phyloP scores from a whole-genome alignment of 2,888 invertebrate species.

The Ferdinandea cuprea region DNA sequence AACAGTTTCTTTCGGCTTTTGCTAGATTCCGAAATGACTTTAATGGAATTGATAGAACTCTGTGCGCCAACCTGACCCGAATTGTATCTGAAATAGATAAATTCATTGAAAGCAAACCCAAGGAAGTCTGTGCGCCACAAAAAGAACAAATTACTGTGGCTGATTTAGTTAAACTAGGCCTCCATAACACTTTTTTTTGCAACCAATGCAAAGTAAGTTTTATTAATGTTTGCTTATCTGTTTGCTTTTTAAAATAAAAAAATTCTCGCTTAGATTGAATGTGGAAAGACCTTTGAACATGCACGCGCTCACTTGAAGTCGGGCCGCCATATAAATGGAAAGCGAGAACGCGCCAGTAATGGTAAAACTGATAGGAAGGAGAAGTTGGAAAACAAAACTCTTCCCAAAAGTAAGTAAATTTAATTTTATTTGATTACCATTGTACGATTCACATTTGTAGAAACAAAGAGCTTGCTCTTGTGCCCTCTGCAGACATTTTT shows the following conservation, averaged over 20 bases:
- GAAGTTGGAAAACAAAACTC: neutral
- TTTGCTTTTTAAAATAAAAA: neutral
- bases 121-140: neutral
- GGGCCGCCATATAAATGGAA: neutral
- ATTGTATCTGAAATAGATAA: conserved; percentile 78
- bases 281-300: neutral
- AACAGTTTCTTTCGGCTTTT: conserved; percentile 10
- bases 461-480: conserved; percentile 12
- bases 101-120: conserved; percentile 77
- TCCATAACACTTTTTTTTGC: neutral
- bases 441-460: conserved; percentile 14
- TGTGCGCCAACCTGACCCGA: conserved; percentile 76
- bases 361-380: neutral
- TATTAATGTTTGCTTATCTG: neutral
- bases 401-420: neutral
- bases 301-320: neutral
- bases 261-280: neutral
- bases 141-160: neutral
- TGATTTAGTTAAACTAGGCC: neutral
- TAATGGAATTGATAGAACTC: conserved; percentile 76
- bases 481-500: conserved; percentile 18
- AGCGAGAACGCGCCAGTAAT: neutral
- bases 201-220: neutral
- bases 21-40: neutral
- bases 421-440: neutral